Base-by-base conservation (phyloP, 2,113 vertebrate species). In the Pao palembangensis region DNA sequence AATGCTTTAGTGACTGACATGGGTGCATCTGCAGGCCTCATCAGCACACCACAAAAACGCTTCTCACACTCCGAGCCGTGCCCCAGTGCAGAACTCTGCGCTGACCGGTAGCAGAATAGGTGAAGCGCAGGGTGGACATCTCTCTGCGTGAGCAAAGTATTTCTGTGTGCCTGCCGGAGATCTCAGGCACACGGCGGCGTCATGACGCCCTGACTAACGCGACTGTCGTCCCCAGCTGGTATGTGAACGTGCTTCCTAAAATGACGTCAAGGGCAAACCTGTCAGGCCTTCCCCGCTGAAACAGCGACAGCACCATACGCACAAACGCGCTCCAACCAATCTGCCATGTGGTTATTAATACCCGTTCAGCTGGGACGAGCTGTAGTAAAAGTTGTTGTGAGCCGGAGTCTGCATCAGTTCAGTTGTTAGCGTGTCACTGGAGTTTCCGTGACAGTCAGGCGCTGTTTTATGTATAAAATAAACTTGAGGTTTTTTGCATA, bases 151-250 rank as follows among this genome's bases (percentile, higher is more conserved):
- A 75, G 55, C 64, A 28, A 55, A 69, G 51, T 64, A 78, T 78
- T 76, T 79, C 58, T 75, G 66, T 14, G 19, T 61, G 52, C 65
- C 71, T 71, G 64, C 61, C 68, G 66, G 66, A 63, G 55, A 19
- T 49, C 58, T 75, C 69, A 49, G 57, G 78, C 71, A 64, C 73
- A 78, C 56, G 57, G 57, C 21, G 1, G 7, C 42, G 17, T 31
- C 38, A 18, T 59, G 28, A 50, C 25, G 52, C 61, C 58, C 58
- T 76, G 75, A 83, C 64, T 65, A 49, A 81, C 74, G 21, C 59
- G 63, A 55, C 60, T 75, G 66, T 80, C 70, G 59, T 55, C 49
- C 70, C 75, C 79, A 80, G 71, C 74, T 77, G 79, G 73, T 75
- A 19, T 59, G 69, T 58, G 50, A 85, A 75, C 51, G 76, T 76